A percentile compares a stretch with the other conserved stretches of the same genome.
These are phyloP conservation scores for Megaceryle maxima DNA, from an alignment of 2,113 vertebrate species.

Conservation along the genomic window DNA sequence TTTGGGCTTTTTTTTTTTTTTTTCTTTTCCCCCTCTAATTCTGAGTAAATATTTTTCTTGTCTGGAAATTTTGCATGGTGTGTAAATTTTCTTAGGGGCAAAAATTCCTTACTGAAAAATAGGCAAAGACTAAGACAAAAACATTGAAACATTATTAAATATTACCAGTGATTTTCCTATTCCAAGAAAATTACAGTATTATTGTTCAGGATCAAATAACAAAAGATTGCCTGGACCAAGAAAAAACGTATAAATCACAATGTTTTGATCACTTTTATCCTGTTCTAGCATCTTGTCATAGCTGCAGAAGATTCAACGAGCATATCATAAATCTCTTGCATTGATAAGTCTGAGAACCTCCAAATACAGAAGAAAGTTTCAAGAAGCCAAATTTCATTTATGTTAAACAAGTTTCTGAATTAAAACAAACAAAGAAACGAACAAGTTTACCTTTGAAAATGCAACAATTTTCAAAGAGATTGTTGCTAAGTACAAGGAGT, in stretches of 20 bases:
- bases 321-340: not conserved
- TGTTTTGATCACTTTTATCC: not conserved
- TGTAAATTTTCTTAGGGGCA: not conserved
- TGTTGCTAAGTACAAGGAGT: constrained; percentile 94
- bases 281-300: not conserved
- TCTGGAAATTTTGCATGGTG: not conserved
- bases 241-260: not conserved
- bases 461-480: constrained; percentile 97
- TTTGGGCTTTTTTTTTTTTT: no score
- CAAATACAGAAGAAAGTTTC: not conserved
- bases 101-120: not conserved
- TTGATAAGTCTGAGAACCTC: not conserved
- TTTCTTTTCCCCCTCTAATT: fast-evolving
- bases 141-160: not conserved
- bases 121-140: not conserved
- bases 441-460: constrained; percentile 85
- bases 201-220: not conserved
- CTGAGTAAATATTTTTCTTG: not conserved
- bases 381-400: not conserved
- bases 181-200: not conserved
- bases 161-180: not conserved
- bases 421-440: not conserved
- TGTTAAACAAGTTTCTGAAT: not conserved
- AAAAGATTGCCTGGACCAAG: not conserved
- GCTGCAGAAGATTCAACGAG: not conserved